These are phyloP conservation scores for Athalia rosae DNA, from an alignment of 2,888 invertebrate genomes.

Conservation along the genomic window DNA sequence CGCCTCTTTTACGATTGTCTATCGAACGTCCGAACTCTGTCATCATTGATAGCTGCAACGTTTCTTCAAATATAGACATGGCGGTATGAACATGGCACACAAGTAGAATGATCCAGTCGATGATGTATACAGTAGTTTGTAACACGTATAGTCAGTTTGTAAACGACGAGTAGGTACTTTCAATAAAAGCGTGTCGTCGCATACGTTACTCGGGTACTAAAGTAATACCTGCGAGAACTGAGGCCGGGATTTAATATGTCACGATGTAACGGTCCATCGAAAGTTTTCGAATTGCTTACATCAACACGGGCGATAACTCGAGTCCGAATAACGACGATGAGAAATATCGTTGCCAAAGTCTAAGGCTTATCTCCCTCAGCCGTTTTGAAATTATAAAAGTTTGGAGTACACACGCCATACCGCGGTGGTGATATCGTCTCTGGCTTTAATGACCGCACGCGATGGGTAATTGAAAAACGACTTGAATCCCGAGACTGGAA, in stretches of 20 bases:
- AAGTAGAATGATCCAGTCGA: slow-evolving; percentile 22
- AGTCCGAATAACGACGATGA: slow-evolving; percentile 7
- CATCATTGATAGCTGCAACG: too few species aligned
- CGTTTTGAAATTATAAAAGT: too few species aligned
- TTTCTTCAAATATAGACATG: too few species aligned
- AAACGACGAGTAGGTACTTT: slow-evolving; percentile 24
- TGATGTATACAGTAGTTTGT: slow-evolving; percentile 3
- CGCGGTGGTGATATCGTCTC: too few species aligned
- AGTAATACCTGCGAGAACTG: slow-evolving; percentile 23
- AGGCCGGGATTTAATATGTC: slow-evolving; percentile 33
- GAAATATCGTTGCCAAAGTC: neutral
- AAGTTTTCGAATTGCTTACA: slow-evolving; percentile 27
- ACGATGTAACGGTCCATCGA: slow-evolving; percentile 26
- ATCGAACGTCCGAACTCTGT: too few species aligned
- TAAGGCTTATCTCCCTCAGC: neutral
- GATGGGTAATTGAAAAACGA: neutral
- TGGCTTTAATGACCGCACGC: neutral
- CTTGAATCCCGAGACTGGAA: slow-evolving; percentile 10
- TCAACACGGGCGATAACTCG: slow-evolving; percentile 15
- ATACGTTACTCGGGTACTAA: slow-evolving; percentile 24
- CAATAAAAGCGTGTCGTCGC: slow-evolving; percentile 20
- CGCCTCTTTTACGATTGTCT: too few species aligned
- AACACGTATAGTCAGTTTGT: slow-evolving; percentile 9
- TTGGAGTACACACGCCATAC: too few species aligned
- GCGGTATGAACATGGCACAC: too few species aligned